Percentiles rank a stretch among this genome's conserved stretches.
Conservation (phyloP, 2,888 invertebrate species). For the Hyposoter didymator region DNA sequence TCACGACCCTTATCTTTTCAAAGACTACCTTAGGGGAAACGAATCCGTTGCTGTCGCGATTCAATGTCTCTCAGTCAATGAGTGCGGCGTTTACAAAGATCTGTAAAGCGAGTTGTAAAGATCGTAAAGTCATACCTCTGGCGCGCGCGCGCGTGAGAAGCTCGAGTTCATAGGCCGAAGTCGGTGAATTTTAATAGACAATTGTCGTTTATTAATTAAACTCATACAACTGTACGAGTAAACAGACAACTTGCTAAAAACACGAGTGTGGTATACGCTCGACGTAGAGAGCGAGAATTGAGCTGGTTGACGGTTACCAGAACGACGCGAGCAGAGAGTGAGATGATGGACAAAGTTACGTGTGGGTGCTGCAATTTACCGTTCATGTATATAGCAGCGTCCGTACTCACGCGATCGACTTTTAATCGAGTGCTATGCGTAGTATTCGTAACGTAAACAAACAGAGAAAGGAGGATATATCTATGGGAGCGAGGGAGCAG, state of each 20-base stretch:
- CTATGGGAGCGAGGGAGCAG: not conserved
- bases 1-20: not conserved
- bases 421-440: constrained; percentile 23
- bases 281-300: not conserved
- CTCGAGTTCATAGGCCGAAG: too few species aligned
- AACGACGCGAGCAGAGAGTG: constrained; percentile 1
- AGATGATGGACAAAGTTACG: constrained; percentile 13
- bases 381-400: not conserved
- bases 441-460: constrained; percentile 40
- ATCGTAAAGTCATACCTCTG: too few species aligned
- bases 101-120: too few species aligned
- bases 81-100: too few species aligned
- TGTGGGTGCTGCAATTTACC: not conserved
- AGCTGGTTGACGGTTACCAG: constrained; percentile 19
- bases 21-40: not conserved
- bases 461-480: constrained; percentile 18
- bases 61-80: too few species aligned
- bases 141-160: too few species aligned
- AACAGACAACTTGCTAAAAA: not conserved
- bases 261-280: not conserved
- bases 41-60: not conserved
- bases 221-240: too few species aligned
- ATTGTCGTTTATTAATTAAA: too few species aligned
- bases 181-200: too few species aligned
- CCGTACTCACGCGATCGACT: constrained; percentile 23